Base-by-base conservation (phyloP, 2,797 vertebrate genomes). In the Periparus ater region DNA sequence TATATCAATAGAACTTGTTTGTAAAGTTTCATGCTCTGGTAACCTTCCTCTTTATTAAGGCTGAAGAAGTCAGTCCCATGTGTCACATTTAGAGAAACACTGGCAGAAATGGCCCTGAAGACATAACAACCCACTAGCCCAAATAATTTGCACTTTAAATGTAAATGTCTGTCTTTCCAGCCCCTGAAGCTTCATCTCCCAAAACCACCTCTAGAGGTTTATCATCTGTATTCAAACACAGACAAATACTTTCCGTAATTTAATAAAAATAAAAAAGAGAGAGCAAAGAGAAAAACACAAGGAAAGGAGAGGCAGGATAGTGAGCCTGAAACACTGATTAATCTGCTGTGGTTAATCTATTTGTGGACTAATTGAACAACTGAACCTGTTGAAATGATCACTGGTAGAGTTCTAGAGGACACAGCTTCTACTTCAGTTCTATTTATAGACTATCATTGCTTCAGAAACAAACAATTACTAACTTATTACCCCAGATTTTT, bases 121-220 rank as follows among this genome's bases (percentile, higher is more conserved):
- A 79, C 48, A 73, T 36, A 79, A 87, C 85, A 96, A 89, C 53
- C 80, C 83, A 95, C 63, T 95, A 94, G 93, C 57, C 91, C 94
- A 91, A 92, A 89, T 90, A 92, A 95, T 92, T 95, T 93, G 84
- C 85, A 95, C 91, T 96, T 95, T 93, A 95, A 94, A 96, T 96
- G 90, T 94, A 95, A 94, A 91, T 94, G 78, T 29, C 71, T 94
- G 0, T 78, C 74, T 89, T 82, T 91, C 42, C 72, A 85, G 54
- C 29, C 67, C 91, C 79, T 67, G 65, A 92, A 89, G 81, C 44
- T 87, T 93, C 68, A 44, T 71, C 45, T 87, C 42, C 57, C 17
- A n/a, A 68, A 89, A 84, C 10, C n/a, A 71, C 25, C 47, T 91
- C 84, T 15, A 71, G 53, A 62, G 17, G 79, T 79, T 91, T 71